Percentiles rank a stretch among this genome's conserved stretches.
Conservation (phyloP, 2,113 vertebrate genomes). For the Lichenostomus cassidix region DNA sequence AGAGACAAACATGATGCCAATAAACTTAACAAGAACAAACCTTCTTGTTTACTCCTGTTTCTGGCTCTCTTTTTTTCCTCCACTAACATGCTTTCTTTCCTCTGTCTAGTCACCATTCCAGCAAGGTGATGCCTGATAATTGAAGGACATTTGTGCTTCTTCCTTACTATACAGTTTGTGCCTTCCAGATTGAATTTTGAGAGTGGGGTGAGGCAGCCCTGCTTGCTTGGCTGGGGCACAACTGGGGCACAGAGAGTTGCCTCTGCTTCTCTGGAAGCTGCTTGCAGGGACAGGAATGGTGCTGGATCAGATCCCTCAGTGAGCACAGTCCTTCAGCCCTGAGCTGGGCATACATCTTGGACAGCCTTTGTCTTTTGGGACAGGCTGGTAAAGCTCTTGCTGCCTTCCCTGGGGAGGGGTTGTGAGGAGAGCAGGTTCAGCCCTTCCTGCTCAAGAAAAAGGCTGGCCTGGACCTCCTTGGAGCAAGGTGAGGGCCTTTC, state of each 20-base stretch:
- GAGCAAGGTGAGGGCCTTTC: not conserved
- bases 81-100: not conserved
- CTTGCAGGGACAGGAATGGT: not conserved
- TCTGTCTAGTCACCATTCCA: not conserved
- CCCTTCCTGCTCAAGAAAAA: not conserved
- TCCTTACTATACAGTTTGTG: not conserved
- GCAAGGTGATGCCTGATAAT: not conserved
- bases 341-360: accelerated
- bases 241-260: not conserved
- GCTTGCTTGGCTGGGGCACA: not conserved
- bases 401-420: accelerated
- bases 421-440: not conserved
- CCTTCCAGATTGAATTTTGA: not conserved
- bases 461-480: no score
- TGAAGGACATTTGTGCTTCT: not conserved
- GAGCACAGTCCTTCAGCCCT: not conserved
- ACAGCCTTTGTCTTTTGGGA: not conserved
- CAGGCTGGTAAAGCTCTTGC: not conserved
- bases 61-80: conserved; percentile 29
- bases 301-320: not conserved
- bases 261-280: not conserved
- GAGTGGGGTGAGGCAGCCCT: not conserved
- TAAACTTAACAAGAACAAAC: conserved; percentile 82
- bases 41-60: conserved; percentile 58
- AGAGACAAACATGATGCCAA: conserved; percentile 83